These are phyloP conservation scores for Parambassis ranga DNA, from an alignment of 2,797 vertebrate species.

Conservation along the genomic window DNA sequence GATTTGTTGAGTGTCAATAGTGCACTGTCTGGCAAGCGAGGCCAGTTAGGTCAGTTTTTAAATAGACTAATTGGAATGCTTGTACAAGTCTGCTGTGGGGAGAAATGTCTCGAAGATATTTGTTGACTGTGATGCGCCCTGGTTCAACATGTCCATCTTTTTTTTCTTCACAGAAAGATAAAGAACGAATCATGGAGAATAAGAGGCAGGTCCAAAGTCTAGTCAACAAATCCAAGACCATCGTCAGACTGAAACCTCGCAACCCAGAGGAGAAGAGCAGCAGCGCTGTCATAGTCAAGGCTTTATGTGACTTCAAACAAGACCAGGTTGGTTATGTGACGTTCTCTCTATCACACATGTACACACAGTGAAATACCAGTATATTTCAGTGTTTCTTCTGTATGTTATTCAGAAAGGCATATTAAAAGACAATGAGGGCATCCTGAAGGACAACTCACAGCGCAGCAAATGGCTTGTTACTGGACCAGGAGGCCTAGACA, in stretches of 20 bases:
- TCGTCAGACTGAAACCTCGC: slow-evolving; percentile 91
- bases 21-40: neutral
- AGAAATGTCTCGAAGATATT: no score
- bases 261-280: slow-evolving; percentile 89
- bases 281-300: slow-evolving; percentile 86
- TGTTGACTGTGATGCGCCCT: no score
- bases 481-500: slow-evolving; percentile 93
- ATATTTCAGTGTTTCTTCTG: neutral
- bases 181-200: slow-evolving; percentile 89
- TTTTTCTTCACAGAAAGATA: slow-evolving; percentile 82
- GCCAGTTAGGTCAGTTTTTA: neutral
- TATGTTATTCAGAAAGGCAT: slow-evolving; percentile 84
- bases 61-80: neutral
- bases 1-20: neutral
- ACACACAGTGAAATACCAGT: neutral
- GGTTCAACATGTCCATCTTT: neutral
- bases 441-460: slow-evolving; percentile 93
- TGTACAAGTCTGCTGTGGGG: neutral
- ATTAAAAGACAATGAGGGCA: slow-evolving; percentile 90
- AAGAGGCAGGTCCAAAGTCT: slow-evolving; percentile 92
- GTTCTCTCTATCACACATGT: neutral
- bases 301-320: slow-evolving; percentile 96
- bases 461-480: slow-evolving; percentile 98
- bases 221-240: slow-evolving; percentile 91
- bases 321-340: slow-evolving; percentile 85